A percentile compares a stretch with the other conserved stretches of the same genome.
phyloP scores from a whole-genome alignment of 2,888 invertebrate species.

The Stictocephala bisonia region DNA sequence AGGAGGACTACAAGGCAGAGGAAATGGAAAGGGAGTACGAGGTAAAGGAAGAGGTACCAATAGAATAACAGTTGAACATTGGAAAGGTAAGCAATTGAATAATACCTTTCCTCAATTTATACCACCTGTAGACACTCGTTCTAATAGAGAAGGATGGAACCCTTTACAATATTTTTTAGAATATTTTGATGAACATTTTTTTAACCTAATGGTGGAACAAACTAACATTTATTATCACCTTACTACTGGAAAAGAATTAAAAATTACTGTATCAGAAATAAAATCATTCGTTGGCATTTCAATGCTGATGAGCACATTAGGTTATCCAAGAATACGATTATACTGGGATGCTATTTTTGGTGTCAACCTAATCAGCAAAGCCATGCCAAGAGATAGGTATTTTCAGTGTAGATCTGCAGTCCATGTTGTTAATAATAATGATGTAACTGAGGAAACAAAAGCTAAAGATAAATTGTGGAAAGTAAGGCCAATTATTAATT shows the following conservation, averaged over 20 bases:
- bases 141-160: conserved; percentile 21
- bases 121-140: conserved; percentile 22
- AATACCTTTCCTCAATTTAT: background rate
- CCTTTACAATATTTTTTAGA: conserved; percentile 3
- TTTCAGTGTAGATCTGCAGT: too few relatives aligned
- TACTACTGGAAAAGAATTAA: conserved; percentile 18
- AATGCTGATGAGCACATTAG: conserved; percentile 44
- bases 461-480: conserved; percentile 23
- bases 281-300: conserved; percentile 34
- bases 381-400: conserved; percentile 14
- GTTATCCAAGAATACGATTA: conserved; percentile 35
- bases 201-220: conserved; percentile 20
- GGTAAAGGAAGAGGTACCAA: conserved; percentile 2
- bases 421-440: conserved; percentile 14
- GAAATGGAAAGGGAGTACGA: conserved; percentile 52
- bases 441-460: conserved; percentile 1
- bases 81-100: background rate
- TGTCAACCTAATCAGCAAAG: background rate
- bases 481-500: conserved; percentile 10
- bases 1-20: conserved; percentile 44
- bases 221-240: conserved; percentile 36
- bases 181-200: conserved; percentile 12
- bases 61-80: conserved; percentile 36
- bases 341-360: conserved; percentile 35
- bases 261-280: conserved; percentile 10